Conservation (phyloP, 2,113 vertebrate species). For the Lepisosteus osseus region DNA sequence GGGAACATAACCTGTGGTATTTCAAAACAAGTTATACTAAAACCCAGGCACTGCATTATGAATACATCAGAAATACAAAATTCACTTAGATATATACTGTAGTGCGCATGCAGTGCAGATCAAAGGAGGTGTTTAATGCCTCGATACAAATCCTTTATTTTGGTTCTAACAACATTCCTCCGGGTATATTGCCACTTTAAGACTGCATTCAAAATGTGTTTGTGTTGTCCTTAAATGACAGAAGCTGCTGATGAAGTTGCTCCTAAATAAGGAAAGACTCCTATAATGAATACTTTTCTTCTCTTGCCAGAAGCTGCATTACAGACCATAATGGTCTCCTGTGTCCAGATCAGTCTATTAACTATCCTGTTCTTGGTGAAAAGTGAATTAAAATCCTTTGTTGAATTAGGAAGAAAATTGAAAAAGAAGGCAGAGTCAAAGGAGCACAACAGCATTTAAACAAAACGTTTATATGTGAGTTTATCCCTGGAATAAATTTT, state of each 20-base stretch:
- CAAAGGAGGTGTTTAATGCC: too few species aligned
- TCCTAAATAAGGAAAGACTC: conserved; percentile 44
- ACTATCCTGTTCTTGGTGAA: conserved; percentile 20
- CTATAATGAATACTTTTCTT: conserved; percentile 35
- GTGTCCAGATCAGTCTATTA: conserved; percentile 35
- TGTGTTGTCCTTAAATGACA: conserved; percentile 48
- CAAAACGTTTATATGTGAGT: too few species aligned
- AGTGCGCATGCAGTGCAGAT: too few species aligned
- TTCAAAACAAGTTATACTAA: too few species aligned
- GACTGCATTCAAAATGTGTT: conserved; percentile 7
- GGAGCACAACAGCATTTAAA: too few species aligned
- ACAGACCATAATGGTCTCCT: conserved; percentile 36
- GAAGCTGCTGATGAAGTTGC: conserved; percentile 38
- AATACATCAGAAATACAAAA: too few species aligned
- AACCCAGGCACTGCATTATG: too few species aligned
- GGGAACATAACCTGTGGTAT: too few species aligned
- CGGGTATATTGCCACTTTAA: too few species aligned
- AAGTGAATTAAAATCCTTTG: conserved; percentile 32
- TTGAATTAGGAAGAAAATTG: conserved; percentile 25
- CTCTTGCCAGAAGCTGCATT: conserved; percentile 51
- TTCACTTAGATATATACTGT: too few species aligned
- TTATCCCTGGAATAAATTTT: too few species aligned
- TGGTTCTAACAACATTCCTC: background rate
- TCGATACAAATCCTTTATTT: background rate
- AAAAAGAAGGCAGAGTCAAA: conserved; percentile 14